Percentiles rank a stretch among this genome's conserved stretches.
phyloP scores from a whole-genome alignment of 1,140 invertebrate species.

The Trichogramma pretiosum region DNA sequence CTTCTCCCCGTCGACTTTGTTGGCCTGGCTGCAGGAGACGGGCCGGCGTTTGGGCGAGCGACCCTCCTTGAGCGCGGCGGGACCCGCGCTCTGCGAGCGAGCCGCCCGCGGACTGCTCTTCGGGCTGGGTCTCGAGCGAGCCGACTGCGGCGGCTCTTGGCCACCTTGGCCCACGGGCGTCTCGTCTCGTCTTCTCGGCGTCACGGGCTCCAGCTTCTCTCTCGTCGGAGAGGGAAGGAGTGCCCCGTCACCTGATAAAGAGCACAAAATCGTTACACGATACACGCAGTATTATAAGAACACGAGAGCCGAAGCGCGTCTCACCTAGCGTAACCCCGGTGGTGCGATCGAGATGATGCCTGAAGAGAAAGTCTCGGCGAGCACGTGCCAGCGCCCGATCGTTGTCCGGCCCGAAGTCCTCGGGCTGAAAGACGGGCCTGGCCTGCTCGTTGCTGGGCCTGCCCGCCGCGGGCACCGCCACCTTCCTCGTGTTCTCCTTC shows the following conservation, averaged over 20 bases:
- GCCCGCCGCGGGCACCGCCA: constrained; percentile 40
- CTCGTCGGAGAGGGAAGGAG: constrained; percentile 59
- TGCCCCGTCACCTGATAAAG: constrained; percentile 45
- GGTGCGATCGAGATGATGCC: constrained; percentile 63
- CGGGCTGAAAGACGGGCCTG: constrained; percentile 35
- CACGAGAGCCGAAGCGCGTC: too few species aligned
- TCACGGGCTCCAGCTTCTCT: constrained; percentile 62
- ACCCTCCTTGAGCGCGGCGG: constrained; percentile 51
- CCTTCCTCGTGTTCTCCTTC: constrained; percentile 72
- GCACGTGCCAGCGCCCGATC: constrained; percentile 45
- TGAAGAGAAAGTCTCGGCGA: constrained; percentile 51
- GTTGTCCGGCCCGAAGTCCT: constrained; percentile 39
- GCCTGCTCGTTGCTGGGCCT: constrained; percentile 40
- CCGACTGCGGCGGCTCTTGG: constrained; percentile 38
- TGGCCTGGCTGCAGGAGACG: constrained; percentile 49
- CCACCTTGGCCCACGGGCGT: constrained; percentile 35
- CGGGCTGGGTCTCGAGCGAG: constrained; percentile 52
- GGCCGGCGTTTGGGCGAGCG: constrained; percentile 62
- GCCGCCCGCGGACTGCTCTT: constrained; percentile 54
- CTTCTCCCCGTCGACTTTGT: constrained; percentile 38
- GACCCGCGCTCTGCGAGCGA: constrained; percentile 63
- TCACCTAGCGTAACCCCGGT: too few species aligned
- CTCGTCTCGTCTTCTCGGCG: constrained; percentile 57
- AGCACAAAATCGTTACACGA: background rate
- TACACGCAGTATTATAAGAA: background rate